These are phyloP conservation scores for Hyperoplus immaculatus DNA, from an alignment of 2,797 vertebrate species.

Conservation along the genomic window DNA sequence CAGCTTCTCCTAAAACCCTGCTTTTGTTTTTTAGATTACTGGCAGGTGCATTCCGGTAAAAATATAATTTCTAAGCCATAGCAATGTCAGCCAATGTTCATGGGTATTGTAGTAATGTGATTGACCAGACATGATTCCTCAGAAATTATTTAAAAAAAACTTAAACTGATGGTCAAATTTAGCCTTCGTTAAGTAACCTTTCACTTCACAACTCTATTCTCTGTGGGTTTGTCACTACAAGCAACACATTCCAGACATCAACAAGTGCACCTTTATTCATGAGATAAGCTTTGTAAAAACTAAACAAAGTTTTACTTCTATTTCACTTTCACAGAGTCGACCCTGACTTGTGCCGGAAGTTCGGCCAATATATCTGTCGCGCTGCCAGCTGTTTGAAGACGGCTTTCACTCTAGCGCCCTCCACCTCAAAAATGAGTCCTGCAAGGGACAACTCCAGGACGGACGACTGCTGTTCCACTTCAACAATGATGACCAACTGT, in stretches of 20 bases:
- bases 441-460: constrained; percentile 59
- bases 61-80: no score
- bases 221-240: no score
- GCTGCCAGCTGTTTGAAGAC: constrained; percentile 82
- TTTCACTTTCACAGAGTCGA: constrained; percentile 67
- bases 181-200: no score
- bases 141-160: no score
- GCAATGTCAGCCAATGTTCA: no score
- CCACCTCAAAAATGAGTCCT: constrained; percentile 76
- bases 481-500: constrained; percentile 66
- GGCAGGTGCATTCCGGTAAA: not conserved
- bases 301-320: no score
- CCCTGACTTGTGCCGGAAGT: constrained; percentile 67
- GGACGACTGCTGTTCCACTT: constrained; percentile 78
- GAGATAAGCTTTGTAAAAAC: not conserved
- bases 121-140: no score
- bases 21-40: not conserved
- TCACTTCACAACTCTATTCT: no score
- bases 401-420: constrained; percentile 68
- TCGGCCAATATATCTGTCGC: constrained; percentile 76
- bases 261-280: not conserved
- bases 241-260: no score
- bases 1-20: not conserved
- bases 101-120: no score
- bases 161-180: no score